Percentiles rank a stretch among this genome's conserved stretches.
Conservation (phyloP, 2,888 invertebrate genomes). For the Tethea ocularis region DNA sequence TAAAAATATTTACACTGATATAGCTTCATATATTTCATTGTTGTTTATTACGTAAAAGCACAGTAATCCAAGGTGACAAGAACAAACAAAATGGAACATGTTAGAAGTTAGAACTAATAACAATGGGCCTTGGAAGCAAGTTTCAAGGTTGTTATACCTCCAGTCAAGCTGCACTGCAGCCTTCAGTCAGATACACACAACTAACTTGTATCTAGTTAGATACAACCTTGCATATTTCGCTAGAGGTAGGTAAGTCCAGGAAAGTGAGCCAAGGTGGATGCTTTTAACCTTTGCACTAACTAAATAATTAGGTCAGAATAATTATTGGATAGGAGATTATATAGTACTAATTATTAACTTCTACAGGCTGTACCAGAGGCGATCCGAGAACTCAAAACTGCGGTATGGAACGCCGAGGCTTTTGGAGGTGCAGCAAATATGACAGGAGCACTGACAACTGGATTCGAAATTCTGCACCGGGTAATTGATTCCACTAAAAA, state of each 20-base stretch:
- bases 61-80: conserved; percentile 22
- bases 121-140: conserved; percentile 35
- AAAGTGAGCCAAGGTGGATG: conserved; percentile 24
- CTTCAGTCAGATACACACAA: conserved; percentile 25
- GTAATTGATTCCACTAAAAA: conserved; percentile 67
- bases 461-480: conserved; percentile 95
- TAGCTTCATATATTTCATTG: not conserved
- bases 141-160: conserved; percentile 48
- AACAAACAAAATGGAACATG: conserved; percentile 22
- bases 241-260: conserved; percentile 25
- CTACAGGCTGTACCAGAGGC: conserved; percentile 91
- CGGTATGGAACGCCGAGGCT: conserved; percentile 88
- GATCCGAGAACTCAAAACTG: conserved; percentile 90
- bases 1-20: not conserved
- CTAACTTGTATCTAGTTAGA: conserved; percentile 5
- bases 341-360: conserved; percentile 17
- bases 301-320: conserved; percentile 11
- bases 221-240: conserved; percentile 10
- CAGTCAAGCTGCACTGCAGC: conserved; percentile 32
- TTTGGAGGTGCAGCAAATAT: conserved; percentile 93
- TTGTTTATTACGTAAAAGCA: not conserved
- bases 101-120: conserved; percentile 29
- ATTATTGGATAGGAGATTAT: conserved; percentile 15
- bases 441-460: conserved; percentile 94
- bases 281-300: conserved; percentile 16